A percentile compares a stretch with the other conserved stretches of the same genome.
Evolutionary conservation across 2,888 invertebrate species (phyloP).

Genomic region (Nemapogon koenigi): DNA sequence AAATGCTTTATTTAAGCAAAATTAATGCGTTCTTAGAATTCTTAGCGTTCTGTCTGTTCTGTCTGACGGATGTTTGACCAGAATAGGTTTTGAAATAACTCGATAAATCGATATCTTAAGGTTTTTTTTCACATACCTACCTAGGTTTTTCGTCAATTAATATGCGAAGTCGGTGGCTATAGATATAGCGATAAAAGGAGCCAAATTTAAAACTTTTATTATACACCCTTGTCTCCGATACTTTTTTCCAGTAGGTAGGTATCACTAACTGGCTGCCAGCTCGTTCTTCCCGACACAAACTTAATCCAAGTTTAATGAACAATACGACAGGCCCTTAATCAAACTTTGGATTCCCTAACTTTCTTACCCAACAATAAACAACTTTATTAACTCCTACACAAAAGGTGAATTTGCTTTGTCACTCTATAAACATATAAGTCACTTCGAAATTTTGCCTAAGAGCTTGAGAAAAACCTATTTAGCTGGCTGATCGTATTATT

Average conservation of each 20-base stretch:
- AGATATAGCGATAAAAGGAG: too few relatives aligned
- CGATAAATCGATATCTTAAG: too few relatives aligned
- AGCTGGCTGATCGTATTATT: slow-evolving; percentile 57
- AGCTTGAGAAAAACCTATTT: slow-evolving; percentile 56
- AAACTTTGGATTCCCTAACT: slow-evolving; percentile 56
- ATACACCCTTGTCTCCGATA: too few relatives aligned
- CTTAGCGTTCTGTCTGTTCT: too few relatives aligned
- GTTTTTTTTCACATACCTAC: too few relatives aligned
- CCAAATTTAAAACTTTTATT: too few relatives aligned
- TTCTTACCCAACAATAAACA: slow-evolving; percentile 12
- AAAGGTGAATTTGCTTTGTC: slow-evolving; percentile 1
- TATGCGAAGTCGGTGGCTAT: too few relatives aligned
- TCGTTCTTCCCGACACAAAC: slow-evolving; percentile 63
- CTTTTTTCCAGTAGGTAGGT: slow-evolving; percentile 49
- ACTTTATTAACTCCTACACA: background rate
- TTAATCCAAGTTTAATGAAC: slow-evolving; percentile 68
- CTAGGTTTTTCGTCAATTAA: too few relatives aligned
- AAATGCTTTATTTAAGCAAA: too few relatives aligned
- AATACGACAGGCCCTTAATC: slow-evolving; percentile 66
- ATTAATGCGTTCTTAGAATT: too few relatives aligned
- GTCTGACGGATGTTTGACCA: too few relatives aligned
- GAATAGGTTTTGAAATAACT: too few relatives aligned
- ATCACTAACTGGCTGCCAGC: slow-evolving; percentile 61
- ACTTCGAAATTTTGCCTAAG: slow-evolving; percentile 19
- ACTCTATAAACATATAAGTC: background rate